Conservation (phyloP, 2,797 vertebrate species). For the Babyrousa celebensis region DNA sequence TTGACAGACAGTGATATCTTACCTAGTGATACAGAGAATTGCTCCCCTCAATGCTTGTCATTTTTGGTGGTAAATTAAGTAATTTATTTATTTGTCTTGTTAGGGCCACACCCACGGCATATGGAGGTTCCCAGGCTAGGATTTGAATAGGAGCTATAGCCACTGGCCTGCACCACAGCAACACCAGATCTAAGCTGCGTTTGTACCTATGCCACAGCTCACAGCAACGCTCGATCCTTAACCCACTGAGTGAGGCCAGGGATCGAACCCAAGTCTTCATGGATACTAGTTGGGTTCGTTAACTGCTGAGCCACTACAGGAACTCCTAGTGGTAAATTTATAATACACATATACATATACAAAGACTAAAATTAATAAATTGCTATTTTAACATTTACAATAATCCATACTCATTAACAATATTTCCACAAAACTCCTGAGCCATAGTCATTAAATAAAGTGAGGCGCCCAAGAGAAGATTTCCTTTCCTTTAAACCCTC, state of each 20-base stretch:
- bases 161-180: too few relatives aligned
- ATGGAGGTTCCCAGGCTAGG: too few relatives aligned
- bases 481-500: background rate
- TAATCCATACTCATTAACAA: background rate
- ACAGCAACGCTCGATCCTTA: too few relatives aligned
- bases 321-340: background rate
- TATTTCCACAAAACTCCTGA: background rate
- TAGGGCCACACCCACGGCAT: too few relatives aligned
- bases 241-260: too few relatives aligned
- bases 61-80: slow-evolving; percentile 2
- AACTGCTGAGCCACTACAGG: too few relatives aligned
- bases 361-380: background rate
- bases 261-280: too few relatives aligned
- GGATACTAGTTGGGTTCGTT: too few relatives aligned
- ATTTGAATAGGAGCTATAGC: too few relatives aligned
- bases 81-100: too few relatives aligned
- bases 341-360: background rate
- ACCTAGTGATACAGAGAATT: background rate
- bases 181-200: too few relatives aligned
- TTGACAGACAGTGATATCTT: background rate
- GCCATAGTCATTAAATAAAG: background rate
- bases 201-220: too few relatives aligned
- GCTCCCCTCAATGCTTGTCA: background rate
- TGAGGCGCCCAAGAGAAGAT: background rate
- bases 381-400: background rate